Conservation (phyloP, 2,888 invertebrate genomes). For the Pammene fasciana region DNA sequence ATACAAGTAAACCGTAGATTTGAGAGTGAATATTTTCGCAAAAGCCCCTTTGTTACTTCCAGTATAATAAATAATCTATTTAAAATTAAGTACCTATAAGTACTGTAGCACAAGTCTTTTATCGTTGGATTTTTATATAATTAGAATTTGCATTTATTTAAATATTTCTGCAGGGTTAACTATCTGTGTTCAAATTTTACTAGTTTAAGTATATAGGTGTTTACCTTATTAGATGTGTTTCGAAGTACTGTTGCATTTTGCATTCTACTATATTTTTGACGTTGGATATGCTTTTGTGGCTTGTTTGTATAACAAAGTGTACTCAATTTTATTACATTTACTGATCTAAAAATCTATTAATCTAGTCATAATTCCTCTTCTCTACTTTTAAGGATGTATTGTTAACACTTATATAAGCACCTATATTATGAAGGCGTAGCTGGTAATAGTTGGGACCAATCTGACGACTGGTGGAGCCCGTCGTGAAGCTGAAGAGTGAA, state of each 20-base stretch:
- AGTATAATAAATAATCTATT: constrained; percentile 17
- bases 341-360: constrained; percentile 42
- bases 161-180: constrained; percentile 63
- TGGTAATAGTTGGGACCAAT: constrained; percentile 75
- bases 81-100: constrained; percentile 19
- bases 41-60: constrained; percentile 32
- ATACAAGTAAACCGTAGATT: neutral
- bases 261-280: constrained; percentile 42
- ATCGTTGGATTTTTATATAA: constrained; percentile 15
- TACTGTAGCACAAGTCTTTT: constrained; percentile 21
- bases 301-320: constrained; percentile 43
- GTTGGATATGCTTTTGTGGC: constrained; percentile 42
- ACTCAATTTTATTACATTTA: constrained; percentile 40
- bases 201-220: constrained; percentile 52
- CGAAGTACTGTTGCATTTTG: constrained; percentile 31
- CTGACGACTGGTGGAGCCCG: constrained; percentile 61
- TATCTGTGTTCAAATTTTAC: constrained; percentile 61
- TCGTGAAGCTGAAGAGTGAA: constrained; percentile 58
- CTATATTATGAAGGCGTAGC: constrained; percentile 71
- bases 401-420: constrained; percentile 49
- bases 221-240: constrained; percentile 43
- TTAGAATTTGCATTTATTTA: constrained; percentile 31
- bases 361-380: constrained; percentile 58
- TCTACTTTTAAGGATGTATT: constrained; percentile 53
- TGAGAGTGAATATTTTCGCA: constrained; percentile 28